phyloP scores from a whole-genome alignment of 2,888 invertebrate species.

The Brassicogethes aeneus region DNA sequence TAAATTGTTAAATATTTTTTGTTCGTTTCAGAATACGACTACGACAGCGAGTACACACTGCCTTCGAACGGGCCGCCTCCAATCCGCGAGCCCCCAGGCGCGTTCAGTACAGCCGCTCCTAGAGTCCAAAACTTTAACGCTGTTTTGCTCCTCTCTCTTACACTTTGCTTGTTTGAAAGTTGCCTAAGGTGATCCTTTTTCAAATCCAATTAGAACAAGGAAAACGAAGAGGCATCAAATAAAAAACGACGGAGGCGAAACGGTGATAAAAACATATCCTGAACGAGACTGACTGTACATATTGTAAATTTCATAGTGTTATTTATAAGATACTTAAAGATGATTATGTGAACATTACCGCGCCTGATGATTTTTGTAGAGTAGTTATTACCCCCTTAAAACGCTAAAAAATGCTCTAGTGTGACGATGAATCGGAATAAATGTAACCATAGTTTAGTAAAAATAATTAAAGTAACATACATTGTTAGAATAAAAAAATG shows the following conservation, averaged over 20 bases:
- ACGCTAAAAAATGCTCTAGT: background rate
- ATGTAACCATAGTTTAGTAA: constrained; percentile 23
- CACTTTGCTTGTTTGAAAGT: constrained; percentile 15
- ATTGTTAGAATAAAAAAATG: too few species aligned
- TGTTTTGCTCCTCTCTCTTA: constrained; percentile 14
- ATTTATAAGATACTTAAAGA: background rate
- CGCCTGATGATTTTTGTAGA: background rate
- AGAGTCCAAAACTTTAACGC: constrained; percentile 14
- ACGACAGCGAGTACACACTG: constrained; percentile 38
- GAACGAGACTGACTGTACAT: constrained; percentile 30
- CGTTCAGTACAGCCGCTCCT: constrained; percentile 28
- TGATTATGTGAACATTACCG: constrained; percentile 18
- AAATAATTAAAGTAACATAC: too few species aligned
- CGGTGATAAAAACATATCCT: constrained; percentile 26
- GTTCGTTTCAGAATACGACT: constrained; percentile 37
- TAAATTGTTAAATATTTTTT: constrained; percentile 16
- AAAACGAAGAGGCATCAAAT: constrained; percentile 13
- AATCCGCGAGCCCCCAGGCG: constrained; percentile 37
- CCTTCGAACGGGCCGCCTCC: constrained; percentile 39
- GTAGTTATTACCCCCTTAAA: too few species aligned
- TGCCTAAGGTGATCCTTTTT: constrained; percentile 27
- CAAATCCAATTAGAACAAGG: constrained; percentile 15
- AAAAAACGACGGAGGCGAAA: too few species aligned
- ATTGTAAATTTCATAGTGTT: constrained; percentile 17
- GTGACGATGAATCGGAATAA: constrained; percentile 21